phyloP scores from a whole-genome alignment of 2,888 invertebrate species.

The Caenorhabditis macrosperma region DNA sequence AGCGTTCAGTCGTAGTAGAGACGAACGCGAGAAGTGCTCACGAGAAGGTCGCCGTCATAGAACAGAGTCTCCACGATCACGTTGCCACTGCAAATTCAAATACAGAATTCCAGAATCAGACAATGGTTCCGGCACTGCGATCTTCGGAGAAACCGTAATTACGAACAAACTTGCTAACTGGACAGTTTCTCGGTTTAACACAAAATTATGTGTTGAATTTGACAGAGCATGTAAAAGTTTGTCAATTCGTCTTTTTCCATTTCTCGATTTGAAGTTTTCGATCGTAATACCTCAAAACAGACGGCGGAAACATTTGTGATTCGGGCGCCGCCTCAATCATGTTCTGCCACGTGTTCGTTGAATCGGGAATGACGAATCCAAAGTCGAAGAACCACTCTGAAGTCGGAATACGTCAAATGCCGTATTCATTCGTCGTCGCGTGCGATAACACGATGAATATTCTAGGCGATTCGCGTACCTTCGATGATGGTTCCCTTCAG shows the following conservation, averaged over 20 bases:
- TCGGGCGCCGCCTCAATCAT: constrained; percentile 98
- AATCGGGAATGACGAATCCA: constrained; percentile 97
- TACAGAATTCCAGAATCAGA: not conserved
- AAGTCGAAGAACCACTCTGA: constrained; percentile 99
- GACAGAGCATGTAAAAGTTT: no score
- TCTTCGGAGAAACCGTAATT: no score
- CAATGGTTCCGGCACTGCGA: no score
- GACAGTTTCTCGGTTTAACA: no score
- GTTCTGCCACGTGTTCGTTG: constrained; percentile 99
- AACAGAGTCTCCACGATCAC: constrained; percentile 97
- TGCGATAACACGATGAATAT: constrained; percentile 45
- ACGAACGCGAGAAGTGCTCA: constrained; percentile 94
- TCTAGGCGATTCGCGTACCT: constrained; percentile 65
- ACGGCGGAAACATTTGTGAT: constrained; percentile 99
- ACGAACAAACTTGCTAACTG: no score
- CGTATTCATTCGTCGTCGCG: constrained; percentile 18
- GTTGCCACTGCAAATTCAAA: constrained; percentile 88
- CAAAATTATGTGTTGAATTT: no score
- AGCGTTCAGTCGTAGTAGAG: constrained; percentile 90
- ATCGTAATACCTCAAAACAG: constrained; percentile 89
- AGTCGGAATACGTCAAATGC: constrained; percentile 48
- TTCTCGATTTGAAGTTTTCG: constrained; percentile 20
- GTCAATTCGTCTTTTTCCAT: no score
- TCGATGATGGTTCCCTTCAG: constrained; percentile 83
- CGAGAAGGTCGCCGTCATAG: constrained; percentile 93